phyloP scores from a whole-genome alignment of 2,888 invertebrate species.

The Nineta flava region DNA sequence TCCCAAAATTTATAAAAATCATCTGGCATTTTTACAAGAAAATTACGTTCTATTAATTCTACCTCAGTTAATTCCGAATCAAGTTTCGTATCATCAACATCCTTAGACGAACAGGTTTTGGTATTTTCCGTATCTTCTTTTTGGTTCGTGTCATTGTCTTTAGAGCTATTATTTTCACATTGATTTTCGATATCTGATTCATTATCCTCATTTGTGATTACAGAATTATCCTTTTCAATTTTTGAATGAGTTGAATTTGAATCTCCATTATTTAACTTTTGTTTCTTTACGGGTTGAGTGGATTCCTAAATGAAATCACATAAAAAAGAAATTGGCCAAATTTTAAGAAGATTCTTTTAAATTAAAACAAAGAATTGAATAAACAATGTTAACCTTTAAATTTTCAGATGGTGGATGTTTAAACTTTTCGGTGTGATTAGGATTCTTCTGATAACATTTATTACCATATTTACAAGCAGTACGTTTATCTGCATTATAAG shows the following conservation, averaged over 20 bases:
- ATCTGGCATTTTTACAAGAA: constrained; percentile 72
- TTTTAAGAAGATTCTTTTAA: too few relatives aligned
- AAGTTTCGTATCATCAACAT: constrained; percentile 21
- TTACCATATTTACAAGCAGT: constrained; percentile 58
- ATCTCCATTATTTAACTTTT: neutral
- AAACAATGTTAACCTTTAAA: too few relatives aligned
- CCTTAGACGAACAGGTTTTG: constrained; percentile 13
- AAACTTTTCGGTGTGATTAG: constrained; percentile 51
- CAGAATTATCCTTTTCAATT: neutral
- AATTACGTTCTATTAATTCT: constrained; percentile 50
- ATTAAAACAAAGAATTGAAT: too few relatives aligned
- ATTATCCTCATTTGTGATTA: too few relatives aligned
- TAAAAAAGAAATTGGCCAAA: neutral
- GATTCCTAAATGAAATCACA: constrained; percentile 60
- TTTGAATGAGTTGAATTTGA: too few relatives aligned
- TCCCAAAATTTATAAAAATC: constrained; percentile 80
- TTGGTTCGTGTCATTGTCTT: neutral
- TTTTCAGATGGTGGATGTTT: constrained; percentile 46
- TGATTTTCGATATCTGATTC: neutral
- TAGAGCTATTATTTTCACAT: neutral
- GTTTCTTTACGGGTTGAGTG: constrained; percentile 23
- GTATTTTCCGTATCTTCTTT: constrained; percentile 5
- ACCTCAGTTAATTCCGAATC: constrained; percentile 26
- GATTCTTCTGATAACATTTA: constrained; percentile 71
- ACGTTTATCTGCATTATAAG: constrained; percentile 23